Conservation (phyloP, 2,888 invertebrate genomes). For the Netelia inedita region DNA sequence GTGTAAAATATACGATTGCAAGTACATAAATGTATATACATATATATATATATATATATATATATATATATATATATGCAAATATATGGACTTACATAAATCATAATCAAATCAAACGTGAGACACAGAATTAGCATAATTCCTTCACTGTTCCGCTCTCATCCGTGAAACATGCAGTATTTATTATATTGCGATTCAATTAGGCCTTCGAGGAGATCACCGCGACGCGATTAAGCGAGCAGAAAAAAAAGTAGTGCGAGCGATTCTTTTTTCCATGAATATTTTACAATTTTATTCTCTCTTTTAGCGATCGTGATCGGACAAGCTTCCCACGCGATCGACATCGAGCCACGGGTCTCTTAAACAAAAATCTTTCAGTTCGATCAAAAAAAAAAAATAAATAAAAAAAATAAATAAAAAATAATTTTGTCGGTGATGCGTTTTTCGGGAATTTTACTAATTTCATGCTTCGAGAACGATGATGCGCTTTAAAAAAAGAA, state of each 20-base stretch:
- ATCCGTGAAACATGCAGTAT: conserved; percentile 35
- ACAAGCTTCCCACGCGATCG: conserved; percentile 58
- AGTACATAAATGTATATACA: conserved; percentile 14
- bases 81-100: conserved; percentile 46
- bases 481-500: conserved; percentile 21
- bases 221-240: conserved; percentile 36
- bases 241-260: conserved; percentile 7
- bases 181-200: conserved; percentile 66
- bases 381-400: conserved; percentile 3
- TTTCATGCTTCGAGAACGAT: conserved; percentile 34
- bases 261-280: conserved; percentile 1
- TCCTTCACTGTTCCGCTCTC: conserved; percentile 41
- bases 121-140: conserved; percentile 62
- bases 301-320: conserved; percentile 7
- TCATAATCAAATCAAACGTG: conserved; percentile 64
- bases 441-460: conserved; percentile 46
- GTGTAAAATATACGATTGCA: conserved; percentile 54
- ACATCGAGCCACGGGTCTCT: not conserved
- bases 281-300: conserved; percentile 16
- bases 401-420: conserved; percentile 10
- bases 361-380: not conserved
- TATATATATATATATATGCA: conserved; percentile 12
- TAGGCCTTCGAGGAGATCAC: conserved; percentile 51
- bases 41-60: conserved; percentile 3
- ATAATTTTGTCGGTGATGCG: not conserved